A percentile compares a stretch with the other conserved stretches of the same genome.
These are phyloP conservation scores for Dusona sp. DNA, from an alignment of 2,888 invertebrate species.

Conservation along the genomic window DNA sequence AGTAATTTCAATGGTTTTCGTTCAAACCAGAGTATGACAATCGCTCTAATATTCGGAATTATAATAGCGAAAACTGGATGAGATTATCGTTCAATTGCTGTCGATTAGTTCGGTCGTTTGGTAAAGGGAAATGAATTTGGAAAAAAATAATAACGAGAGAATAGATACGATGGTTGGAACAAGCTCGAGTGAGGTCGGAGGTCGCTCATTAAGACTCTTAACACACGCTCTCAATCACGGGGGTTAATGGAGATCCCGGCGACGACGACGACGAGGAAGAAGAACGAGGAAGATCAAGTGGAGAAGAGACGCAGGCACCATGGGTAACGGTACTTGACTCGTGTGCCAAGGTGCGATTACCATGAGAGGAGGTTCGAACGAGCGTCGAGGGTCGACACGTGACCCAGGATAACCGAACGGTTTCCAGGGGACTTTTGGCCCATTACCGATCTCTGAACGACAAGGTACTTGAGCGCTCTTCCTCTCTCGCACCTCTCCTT, in stretches of 20 bases:
- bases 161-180: conserved; percentile 54
- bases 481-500: conserved; percentile 3
- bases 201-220: conserved; percentile 78
- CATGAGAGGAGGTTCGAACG: conserved; percentile 74
- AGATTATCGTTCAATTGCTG: conserved; percentile 27
- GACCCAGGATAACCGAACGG: conserved; percentile 74
- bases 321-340: conserved; percentile 76
- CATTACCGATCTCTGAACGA: conserved; percentile 73
- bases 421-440: conserved; percentile 71
- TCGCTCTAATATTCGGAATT: background rate
- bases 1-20: background rate
- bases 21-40: background rate
- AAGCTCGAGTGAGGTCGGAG: conserved; percentile 56
- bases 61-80: conserved; percentile 16
- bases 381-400: conserved; percentile 71
- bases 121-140: conserved; percentile 66
- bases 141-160: conserved; percentile 71
- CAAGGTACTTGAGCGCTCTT: conserved; percentile 34
- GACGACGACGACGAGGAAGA: conserved; percentile 61
- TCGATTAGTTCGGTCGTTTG: conserved; percentile 35
- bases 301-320: conserved; percentile 66
- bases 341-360: conserved; percentile 77
- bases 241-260: conserved; percentile 78
- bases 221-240: conserved; percentile 77
- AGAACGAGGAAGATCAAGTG: conserved; percentile 57